These are phyloP conservation scores for Dysmachus trigonus DNA, from an alignment of 2,888 invertebrate species.

Conservation along the genomic window DNA sequence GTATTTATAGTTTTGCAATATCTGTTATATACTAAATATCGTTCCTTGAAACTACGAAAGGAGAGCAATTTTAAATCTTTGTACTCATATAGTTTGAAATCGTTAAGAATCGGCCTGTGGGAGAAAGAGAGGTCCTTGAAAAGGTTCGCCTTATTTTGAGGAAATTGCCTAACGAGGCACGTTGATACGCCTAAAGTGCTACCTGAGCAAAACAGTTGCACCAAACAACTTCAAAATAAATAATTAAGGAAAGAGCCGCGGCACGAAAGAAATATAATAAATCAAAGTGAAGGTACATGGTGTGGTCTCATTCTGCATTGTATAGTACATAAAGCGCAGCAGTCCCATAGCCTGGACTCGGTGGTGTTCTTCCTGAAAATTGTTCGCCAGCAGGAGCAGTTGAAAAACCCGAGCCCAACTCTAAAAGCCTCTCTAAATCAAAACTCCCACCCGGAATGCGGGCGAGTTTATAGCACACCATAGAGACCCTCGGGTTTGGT, in stretches of 20 bases:
- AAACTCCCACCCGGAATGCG: conserved; percentile 32
- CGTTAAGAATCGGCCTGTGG: not conserved
- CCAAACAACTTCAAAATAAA: not conserved
- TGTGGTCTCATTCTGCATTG: conserved; percentile 16
- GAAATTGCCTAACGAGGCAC: not conserved
- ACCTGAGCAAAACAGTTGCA: not conserved
- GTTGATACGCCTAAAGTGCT: not conserved
- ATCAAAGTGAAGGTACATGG: conserved; percentile 13
- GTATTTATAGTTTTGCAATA: no score
- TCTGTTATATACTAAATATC: not conserved
- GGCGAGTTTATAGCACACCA: conserved; percentile 17
- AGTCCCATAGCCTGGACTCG: not conserved
- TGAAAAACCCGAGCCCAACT: conserved; percentile 32
- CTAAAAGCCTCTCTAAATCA: conserved; percentile 43
- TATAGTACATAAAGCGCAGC: conserved; percentile 14
- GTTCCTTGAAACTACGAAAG: not conserved
- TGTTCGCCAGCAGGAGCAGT: not conserved
- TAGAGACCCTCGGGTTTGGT: conserved; percentile 3
- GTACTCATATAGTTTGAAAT: not conserved
- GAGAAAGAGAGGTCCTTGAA: not conserved
- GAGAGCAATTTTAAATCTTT: not conserved
- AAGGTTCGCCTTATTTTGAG: not conserved
- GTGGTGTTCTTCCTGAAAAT: not conserved
- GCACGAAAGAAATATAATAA: not conserved
- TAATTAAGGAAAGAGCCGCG: not conserved